These are phyloP conservation scores for Orthosia gracilis DNA, from an alignment of 2,888 invertebrate species.

Conservation along the genomic window DNA sequence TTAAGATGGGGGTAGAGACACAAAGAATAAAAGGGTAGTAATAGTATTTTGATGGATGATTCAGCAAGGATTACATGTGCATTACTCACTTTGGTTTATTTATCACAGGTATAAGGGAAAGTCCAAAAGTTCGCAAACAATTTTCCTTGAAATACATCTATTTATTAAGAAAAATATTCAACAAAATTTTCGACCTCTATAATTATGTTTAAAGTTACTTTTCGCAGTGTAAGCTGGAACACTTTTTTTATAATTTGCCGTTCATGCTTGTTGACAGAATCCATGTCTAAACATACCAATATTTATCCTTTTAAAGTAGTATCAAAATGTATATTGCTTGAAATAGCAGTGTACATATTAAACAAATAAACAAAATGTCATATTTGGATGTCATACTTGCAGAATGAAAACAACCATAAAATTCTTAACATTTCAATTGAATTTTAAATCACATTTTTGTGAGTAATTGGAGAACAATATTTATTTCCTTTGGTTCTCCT, in stretches of 20 bases:
- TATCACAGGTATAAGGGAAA: no score
- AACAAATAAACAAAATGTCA: neutral
- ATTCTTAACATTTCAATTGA: neutral
- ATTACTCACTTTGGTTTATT: neutral
- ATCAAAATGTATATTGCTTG: conserved; percentile 29
- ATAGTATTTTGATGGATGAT: neutral
- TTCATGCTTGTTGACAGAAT: neutral
- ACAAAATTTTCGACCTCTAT: no score
- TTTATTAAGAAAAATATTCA: no score
- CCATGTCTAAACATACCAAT: neutral
- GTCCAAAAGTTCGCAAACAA: no score
- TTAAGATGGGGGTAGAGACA: conserved; percentile 19
- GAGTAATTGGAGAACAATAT: neutral
- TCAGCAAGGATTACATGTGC: neutral
- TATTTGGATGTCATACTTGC: neutral
- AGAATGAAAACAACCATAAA: neutral
- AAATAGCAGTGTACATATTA: conserved; percentile 33
- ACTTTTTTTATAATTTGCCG: neutral
- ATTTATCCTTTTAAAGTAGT: conserved; percentile 10
- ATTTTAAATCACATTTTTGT: neutral
- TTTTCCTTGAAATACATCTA: no score
- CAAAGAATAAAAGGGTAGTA: neutral
- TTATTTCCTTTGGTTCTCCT: no score
- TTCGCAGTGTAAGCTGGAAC: neutral
- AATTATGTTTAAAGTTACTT: neutral